Evolutionary conservation across 2,888 invertebrate species (phyloP), one percentile per base, ranked within the genome.

Genomic region (Ashinkailepas kermadecensis): DNA sequence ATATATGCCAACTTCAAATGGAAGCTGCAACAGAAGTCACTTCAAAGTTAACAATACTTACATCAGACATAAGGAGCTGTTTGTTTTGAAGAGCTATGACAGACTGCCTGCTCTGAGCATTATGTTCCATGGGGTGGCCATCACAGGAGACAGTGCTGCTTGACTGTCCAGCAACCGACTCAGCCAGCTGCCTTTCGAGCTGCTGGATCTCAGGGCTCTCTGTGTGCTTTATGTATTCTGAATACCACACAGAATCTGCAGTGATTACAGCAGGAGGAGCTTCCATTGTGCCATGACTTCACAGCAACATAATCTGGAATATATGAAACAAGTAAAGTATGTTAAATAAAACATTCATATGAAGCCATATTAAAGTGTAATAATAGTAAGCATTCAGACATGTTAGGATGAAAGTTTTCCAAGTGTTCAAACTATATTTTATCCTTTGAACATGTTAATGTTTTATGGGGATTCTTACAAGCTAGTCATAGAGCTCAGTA

Each of bases 161-260:
- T 39, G 25, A 7, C 74, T 74, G 74, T 18, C 23, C 23, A 23
- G 54, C 18, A 13, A 54, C n/a, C 1, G 74, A 54, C 18, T 13
- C 54, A 0, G 8, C 13, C 18, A 74, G 54, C 21, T 74, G 74
- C 2, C 2, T 39, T 13, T 74, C 74, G 4, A 74, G 74, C 74
- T 74, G 74, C 74, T 74, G 54, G 18, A 74, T 74, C 74, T 74
- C 74, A 11, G 54, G 74, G 54, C 54, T 74, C 7, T 74, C 74
- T 13, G 74, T 74, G 10, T 54, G 54, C 8, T 74, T 74, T 54
- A 74, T 74, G 13, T 74, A 74, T 54, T 74, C 74, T 18, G 54
- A 39, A 74, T 74, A 74, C 74, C 74, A 74, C 54, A 15, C 74
- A 18, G 74, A 74, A 13, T 74, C 74, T 8, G 54, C 54, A 1